A percentile compares a stretch with the other conserved stretches of the same genome.
Evolutionary conservation across 1,140 invertebrate species (phyloP).

Genomic region (Stenopsyche tienmushanensis): DNA sequence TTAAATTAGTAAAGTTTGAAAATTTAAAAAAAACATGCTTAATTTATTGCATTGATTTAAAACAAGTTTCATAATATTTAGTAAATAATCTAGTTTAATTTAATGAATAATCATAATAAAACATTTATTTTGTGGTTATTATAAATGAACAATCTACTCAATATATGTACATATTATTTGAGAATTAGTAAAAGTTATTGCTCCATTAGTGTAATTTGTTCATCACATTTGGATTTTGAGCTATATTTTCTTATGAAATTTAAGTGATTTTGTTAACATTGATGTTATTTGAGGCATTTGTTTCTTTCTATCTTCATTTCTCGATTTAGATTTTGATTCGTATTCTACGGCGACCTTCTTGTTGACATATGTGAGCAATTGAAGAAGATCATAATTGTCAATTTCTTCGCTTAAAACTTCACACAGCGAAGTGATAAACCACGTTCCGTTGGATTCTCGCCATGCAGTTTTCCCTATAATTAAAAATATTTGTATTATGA

Average conservation of each 20-base stretch:
- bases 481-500: neutral
- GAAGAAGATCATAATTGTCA: neutral
- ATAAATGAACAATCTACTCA: too few species aligned
- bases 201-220: too few species aligned
- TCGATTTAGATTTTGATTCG: neutral
- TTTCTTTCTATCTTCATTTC: neutral
- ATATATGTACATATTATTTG: too few species aligned
- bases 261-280: slow-evolving; percentile 12
- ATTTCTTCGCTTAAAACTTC: neutral
- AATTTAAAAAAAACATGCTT: too few species aligned
- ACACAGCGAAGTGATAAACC: slow-evolving; percentile 2
- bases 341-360: neutral
- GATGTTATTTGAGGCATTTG: slow-evolving; percentile 11
- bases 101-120: too few species aligned
- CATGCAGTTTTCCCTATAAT: neutral
- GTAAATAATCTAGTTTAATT: too few species aligned
- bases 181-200: too few species aligned
- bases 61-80: too few species aligned
- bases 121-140: too few species aligned
- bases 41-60: too few species aligned
- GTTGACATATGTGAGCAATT: slow-evolving; percentile 3
- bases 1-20: too few species aligned
- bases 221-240: too few species aligned
- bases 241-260: slow-evolving; percentile 7
- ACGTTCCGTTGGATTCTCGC: slow-evolving; percentile 1